Base-by-base conservation (phyloP, 2,797 vertebrate genomes). In the Anguilla marmorata region DNA sequence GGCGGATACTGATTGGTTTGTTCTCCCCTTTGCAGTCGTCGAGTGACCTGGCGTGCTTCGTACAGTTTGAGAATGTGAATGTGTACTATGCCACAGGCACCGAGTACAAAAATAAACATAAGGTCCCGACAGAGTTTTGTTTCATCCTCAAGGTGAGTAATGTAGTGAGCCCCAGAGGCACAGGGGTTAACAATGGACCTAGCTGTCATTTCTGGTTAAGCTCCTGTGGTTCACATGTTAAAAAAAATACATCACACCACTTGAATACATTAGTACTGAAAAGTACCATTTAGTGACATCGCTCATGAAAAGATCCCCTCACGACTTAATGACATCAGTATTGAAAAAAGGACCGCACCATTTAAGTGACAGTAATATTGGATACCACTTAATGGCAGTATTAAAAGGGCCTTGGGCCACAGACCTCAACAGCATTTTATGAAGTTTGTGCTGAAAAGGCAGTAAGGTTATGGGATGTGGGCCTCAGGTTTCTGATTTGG, bases 31-130 rank as follows among this genome's bases (percentile, higher is more conserved):
- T 37, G 3, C 94, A 99, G 99, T 98, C 98, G 0, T 99, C 98
- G 60, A 96, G 97, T 87, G 98, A 99, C 92, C 96, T 99, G 87
- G 94, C 97, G 0, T 99, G 98, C 92, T 98, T 99, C 66, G 93
- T 99, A 91, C 99, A 99, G 90, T 98, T 99, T 83, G 98, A 98
- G 93, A 99, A 99, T 1, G 91, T 99, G 60, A 99, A 99, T 0
- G 93, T 99, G 90, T 99, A 99, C 94, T 97, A 96, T 0, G 96
- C 97, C 80, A 96, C 94, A 89, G 96, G 97, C 79, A 96, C 94
- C 89, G 98, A 99, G 66, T 97, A 96, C 89, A 98, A 95, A 94
- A 93, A 86, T 90, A 99, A 96, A 92, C 98, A 98, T 76, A 99
- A 99, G 92, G 98, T 98, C 0, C 99, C 98, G 0, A 99, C 97